Conservation (phyloP, 2,113 vertebrate species). For the Callospermophilus lateralis region DNA sequence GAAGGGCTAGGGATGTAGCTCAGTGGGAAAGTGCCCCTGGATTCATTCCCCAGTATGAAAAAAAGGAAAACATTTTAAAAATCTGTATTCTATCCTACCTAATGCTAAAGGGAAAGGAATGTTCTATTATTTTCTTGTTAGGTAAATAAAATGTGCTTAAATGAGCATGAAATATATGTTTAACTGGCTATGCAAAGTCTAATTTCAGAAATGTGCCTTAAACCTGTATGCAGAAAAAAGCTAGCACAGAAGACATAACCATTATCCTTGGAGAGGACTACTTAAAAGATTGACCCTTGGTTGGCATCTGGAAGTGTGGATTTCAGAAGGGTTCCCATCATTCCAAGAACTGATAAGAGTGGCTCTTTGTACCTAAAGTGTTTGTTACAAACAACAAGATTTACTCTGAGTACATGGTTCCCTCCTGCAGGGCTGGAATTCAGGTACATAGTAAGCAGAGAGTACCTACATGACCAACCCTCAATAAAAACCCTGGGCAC, state of each 20-base stretch:
- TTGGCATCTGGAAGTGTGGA: neutral
- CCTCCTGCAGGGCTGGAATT: neutral
- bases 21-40: no score
- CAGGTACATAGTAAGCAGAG: neutral
- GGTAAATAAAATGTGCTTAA: neutral
- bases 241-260: neutral
- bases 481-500: neutral
- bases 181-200: conserved; percentile 47
- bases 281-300: neutral
- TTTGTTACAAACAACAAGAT: neutral
- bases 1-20: no score
- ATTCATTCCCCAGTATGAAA: no score
- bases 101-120: neutral
- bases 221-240: neutral
- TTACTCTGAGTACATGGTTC: neutral
- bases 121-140: neutral
- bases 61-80: no score
- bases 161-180: conserved; percentile 20
- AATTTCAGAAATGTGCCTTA: conserved; percentile 66
- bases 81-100: neutral
- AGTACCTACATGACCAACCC: neutral
- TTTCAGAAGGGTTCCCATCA: neutral
- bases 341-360: neutral
- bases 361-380: neutral
- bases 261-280: neutral